Evolutionary conservation across 1,140 invertebrate genomes (phyloP).

Genomic region (Panagrolaimus sp.): DNA sequence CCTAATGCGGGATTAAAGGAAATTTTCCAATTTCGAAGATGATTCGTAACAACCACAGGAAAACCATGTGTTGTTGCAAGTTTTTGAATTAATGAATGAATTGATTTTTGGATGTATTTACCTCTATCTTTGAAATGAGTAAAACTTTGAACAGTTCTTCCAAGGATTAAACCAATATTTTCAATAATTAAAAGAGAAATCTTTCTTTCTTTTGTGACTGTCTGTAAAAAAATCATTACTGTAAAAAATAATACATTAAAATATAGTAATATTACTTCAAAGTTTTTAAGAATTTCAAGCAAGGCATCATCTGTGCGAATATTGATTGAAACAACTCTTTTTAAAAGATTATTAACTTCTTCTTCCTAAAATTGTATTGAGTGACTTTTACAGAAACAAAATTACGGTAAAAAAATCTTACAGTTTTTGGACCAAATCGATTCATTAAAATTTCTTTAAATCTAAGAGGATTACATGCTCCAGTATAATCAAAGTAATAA

Average conservation of each 20-base stretch:
- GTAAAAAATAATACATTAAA: not conserved
- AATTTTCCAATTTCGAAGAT: not conserved
- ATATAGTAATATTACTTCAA: not conserved
- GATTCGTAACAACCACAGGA: not conserved
- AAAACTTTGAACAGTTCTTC: not conserved
- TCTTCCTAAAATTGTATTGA: not conserved
- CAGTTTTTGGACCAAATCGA: not conserved
- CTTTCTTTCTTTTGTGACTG: not conserved
- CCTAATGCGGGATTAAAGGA: not conserved
- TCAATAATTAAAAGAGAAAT: not conserved
- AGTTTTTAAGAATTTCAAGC: not conserved
- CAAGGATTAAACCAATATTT: slow-evolving; percentile 10
- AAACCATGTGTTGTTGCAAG: not conserved
- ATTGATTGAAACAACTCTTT: not conserved
- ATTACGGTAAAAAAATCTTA: not conserved
- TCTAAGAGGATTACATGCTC: not conserved
- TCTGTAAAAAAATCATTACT: not conserved
- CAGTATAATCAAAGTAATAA: slow-evolving; percentile 13
- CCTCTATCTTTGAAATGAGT: not conserved
- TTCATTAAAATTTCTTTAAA: not conserved
- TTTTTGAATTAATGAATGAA: not conserved
- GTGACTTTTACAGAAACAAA: not conserved
- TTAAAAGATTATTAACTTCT: not conserved
- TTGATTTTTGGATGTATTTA: not conserved
- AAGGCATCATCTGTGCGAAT: not conserved